phyloP scores from a whole-genome alignment of 2,888 invertebrate genomes.

The Spisula solida region DNA sequence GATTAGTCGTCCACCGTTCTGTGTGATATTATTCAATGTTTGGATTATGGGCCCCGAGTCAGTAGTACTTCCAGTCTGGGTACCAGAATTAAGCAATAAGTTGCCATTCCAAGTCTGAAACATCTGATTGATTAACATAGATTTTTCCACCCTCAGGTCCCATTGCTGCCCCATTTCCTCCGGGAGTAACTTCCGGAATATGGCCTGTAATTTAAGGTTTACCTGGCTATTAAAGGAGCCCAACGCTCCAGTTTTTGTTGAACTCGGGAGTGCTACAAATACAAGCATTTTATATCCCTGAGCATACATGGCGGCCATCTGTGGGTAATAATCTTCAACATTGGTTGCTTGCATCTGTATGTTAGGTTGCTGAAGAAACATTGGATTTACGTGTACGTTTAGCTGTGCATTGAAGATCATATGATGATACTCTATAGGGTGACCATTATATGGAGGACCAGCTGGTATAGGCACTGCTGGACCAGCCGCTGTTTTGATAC shows the following conservation, averaged over 20 bases:
- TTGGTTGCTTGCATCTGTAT: slow-evolving; percentile 52
- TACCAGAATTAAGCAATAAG: slow-evolving; percentile 35
- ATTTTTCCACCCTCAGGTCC: slow-evolving; percentile 82
- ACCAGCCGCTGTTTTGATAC: background rate
- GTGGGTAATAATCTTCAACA: slow-evolving; percentile 60
- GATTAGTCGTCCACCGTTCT: slow-evolving; percentile 76
- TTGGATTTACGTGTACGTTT: slow-evolving; percentile 54
- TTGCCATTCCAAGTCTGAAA: slow-evolving; percentile 55
- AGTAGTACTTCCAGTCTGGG: slow-evolving; percentile 48
- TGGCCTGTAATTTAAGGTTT: slow-evolving; percentile 73
- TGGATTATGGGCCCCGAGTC: slow-evolving; percentile 73
- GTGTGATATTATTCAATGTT: slow-evolving; percentile 75
- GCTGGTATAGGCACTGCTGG: slow-evolving; percentile 46
- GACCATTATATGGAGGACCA: slow-evolving; percentile 77
- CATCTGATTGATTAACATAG: slow-evolving; percentile 67
- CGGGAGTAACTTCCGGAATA: slow-evolving; percentile 75
- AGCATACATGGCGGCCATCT: slow-evolving; percentile 55
- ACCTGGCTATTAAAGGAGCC: slow-evolving; percentile 60
- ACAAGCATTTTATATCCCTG: slow-evolving; percentile 64
- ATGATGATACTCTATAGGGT: slow-evolving; percentile 73
- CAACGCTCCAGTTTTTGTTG: slow-evolving; percentile 52
- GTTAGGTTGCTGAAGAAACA: slow-evolving; percentile 53
- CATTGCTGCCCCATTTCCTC: slow-evolving; percentile 73
- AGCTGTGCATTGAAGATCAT: slow-evolving; percentile 72
- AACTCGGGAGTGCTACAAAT: slow-evolving; percentile 63